Conservation (phyloP, 2,113 vertebrate genomes). For the Sinocyclocheilus anophthalmus region DNA sequence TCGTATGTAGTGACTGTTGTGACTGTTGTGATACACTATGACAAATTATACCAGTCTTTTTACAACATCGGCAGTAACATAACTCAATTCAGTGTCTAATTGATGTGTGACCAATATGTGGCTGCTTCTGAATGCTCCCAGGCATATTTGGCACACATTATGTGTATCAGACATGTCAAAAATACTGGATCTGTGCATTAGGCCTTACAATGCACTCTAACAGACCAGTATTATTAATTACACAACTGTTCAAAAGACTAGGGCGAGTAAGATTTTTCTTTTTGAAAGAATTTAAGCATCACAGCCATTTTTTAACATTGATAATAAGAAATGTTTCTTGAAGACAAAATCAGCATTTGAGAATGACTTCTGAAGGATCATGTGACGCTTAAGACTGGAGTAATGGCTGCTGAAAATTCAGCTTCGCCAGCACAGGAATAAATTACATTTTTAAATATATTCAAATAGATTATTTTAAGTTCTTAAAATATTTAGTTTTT, state of each 20-base stretch:
- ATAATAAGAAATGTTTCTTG: neutral
- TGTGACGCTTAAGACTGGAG: too few relatives aligned
- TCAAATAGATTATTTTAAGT: neutral
- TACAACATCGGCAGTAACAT: neutral
- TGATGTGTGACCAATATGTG: neutral
- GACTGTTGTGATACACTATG: neutral
- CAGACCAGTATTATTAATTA: neutral
- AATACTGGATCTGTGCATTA: neutral
- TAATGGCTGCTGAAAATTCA: neutral
- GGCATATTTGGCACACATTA: neutral
- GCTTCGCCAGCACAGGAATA: neutral
- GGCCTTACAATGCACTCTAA: neutral
- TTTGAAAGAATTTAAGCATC: neutral
- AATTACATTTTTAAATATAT: neutral
- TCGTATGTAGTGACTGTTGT: neutral
- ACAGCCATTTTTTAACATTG: neutral
- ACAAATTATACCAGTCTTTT: neutral
- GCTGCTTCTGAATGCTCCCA: neutral
- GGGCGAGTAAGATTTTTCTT: neutral
- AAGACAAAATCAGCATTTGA: neutral
- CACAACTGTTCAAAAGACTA: neutral
- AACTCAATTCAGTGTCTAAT: neutral
- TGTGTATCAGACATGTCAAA: neutral
- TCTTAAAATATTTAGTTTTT: neutral
- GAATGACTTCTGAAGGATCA: neutral